Evolutionary conservation across 2,888 invertebrate species (phyloP).

Genomic region (Stenolophus ochropezus): DNA sequence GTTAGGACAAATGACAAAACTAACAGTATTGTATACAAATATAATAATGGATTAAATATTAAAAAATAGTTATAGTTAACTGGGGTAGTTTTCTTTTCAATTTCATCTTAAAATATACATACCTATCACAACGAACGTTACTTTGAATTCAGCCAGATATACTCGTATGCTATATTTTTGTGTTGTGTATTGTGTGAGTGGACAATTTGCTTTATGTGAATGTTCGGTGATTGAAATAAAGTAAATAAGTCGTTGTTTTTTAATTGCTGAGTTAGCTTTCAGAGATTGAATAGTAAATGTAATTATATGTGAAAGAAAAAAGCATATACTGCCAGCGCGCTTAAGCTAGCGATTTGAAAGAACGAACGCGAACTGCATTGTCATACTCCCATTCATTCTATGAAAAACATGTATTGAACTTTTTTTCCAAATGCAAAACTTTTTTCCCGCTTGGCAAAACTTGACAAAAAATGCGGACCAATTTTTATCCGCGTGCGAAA

Average conservation of each 20-base stretch:
- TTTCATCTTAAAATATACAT: too few relatives aligned
- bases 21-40: too few relatives aligned
- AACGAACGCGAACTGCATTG: conserved; percentile 12
- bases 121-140: too few relatives aligned
- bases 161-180: neutral
- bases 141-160: too few relatives aligned
- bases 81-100: too few relatives aligned
- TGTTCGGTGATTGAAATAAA: neutral
- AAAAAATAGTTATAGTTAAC: too few relatives aligned
- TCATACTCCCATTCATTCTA: conserved; percentile 20
- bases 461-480: conserved; percentile 36
- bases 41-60: too few relatives aligned
- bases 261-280: too few relatives aligned
- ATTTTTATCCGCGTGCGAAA: conserved; percentile 50
- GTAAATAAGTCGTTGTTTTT: too few relatives aligned
- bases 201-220: too few relatives aligned
- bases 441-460: conserved; percentile 43
- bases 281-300: neutral
- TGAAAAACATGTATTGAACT: conserved; percentile 47
- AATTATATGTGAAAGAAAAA: neutral
- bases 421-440: conserved; percentile 47
- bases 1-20: too few relatives aligned
- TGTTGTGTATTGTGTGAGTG: too few relatives aligned
- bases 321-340: neutral
- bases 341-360: conserved; percentile 10